Conservation (phyloP, 1,140 invertebrate species). For the Achatina immaculata region DNA sequence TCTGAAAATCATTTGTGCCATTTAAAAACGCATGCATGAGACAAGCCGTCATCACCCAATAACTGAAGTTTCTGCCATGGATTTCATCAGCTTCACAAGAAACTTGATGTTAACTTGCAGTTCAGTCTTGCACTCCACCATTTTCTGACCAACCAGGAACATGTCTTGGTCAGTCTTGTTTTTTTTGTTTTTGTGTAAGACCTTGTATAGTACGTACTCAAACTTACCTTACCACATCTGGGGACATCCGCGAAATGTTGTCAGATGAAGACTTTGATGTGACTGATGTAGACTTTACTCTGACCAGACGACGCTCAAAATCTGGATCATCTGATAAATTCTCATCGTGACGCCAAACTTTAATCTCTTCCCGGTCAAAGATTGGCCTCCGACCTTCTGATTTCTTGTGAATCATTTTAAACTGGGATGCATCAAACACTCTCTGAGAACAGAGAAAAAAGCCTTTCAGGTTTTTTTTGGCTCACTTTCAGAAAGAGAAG, state of each 20-base stretch:
- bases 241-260: slow-evolving; percentile 17
- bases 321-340: slow-evolving; percentile 57
- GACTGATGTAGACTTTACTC: slow-evolving; percentile 36
- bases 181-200: too few species aligned
- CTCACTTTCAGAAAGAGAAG: neutral
- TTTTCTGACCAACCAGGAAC: too few species aligned
- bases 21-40: too few species aligned
- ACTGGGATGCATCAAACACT: slow-evolving; percentile 51
- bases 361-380: slow-evolving; percentile 65
- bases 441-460: slow-evolving; percentile 10
- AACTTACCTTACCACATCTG: slow-evolving; percentile 21
- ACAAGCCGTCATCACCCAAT: too few species aligned
- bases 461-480: neutral
- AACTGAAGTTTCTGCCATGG: too few species aligned
- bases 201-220: too few species aligned
- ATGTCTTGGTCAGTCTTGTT: too few species aligned
- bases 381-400: slow-evolving; percentile 56
- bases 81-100: too few species aligned
- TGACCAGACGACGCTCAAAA: slow-evolving; percentile 57
- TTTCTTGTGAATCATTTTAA: slow-evolving; percentile 54
- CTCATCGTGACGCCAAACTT: slow-evolving; percentile 55
- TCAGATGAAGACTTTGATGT: slow-evolving; percentile 6
- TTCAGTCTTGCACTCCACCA: too few species aligned
- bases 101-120: too few species aligned
- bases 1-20: too few species aligned